Evolutionary conservation across 2,113 vertebrate species (phyloP).

Genomic region (Pontoporia blainvillei): DNA sequence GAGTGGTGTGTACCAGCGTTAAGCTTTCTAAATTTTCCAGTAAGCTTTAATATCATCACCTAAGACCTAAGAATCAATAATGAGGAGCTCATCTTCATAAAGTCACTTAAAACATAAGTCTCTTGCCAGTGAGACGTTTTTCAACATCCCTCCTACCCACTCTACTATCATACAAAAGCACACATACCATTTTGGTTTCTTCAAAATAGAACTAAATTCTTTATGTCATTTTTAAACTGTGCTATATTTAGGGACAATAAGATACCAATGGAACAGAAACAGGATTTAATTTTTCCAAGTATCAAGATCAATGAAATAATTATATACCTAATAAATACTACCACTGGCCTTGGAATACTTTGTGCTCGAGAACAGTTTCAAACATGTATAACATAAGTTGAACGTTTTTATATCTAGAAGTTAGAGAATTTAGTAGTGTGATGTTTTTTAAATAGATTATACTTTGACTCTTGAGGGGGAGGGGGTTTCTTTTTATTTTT

Average conservation of each 20-base stretch:
- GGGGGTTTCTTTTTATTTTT: neutral
- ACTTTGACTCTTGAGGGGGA: neutral
- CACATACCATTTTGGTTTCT: neutral
- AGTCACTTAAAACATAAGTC: conserved; percentile 17
- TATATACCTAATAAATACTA: conserved; percentile 18
- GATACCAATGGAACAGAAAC: neutral
- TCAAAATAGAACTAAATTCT: neutral
- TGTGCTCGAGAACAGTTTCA: neutral
- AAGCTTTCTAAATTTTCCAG: conserved; percentile 38
- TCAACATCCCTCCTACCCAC: neutral
- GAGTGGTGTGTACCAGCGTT: conserved; percentile 16
- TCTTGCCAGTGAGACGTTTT: conserved; percentile 3
- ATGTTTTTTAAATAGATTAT: neutral
- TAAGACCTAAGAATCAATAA: conserved; percentile 50
- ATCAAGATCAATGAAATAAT: neutral
- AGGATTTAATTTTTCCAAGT: neutral
- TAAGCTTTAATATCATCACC: conserved; percentile 7
- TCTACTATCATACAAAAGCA: neutral
- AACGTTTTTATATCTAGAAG: neutral
- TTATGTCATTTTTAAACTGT: neutral
- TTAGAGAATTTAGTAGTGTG: neutral
- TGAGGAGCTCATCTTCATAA: neutral
- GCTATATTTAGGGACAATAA: neutral
- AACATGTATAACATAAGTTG: neutral
- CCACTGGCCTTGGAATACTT: neutral